Evolutionary conservation across 2,888 invertebrate species (phyloP).

Genomic region (Xestobium rufovillosum): DNA sequence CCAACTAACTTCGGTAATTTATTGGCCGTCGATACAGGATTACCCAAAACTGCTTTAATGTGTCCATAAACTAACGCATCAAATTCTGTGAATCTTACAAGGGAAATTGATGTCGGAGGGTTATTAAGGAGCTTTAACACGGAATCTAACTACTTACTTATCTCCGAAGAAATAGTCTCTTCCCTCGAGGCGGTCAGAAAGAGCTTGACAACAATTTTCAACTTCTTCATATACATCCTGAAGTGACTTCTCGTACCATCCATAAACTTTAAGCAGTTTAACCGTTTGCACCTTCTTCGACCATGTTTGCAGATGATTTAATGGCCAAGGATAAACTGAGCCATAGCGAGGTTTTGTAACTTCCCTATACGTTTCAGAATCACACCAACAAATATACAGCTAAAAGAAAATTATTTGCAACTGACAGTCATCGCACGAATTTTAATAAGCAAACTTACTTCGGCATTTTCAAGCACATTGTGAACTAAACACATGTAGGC

Average conservation of each 20-base stretch:
- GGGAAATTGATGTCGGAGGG: conserved; percentile 9
- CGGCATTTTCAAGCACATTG: conserved; percentile 83
- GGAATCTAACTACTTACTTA: conserved; percentile 58
- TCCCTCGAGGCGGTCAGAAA: conserved; percentile 76
- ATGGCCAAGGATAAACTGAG: conserved; percentile 88
- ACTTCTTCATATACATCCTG: conserved; percentile 73
- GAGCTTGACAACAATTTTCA: conserved; percentile 78
- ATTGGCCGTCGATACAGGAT: background rate
- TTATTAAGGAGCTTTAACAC: too few relatives aligned
- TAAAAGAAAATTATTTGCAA: too few relatives aligned
- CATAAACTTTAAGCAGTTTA: conserved; percentile 66
- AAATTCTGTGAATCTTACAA: conserved; percentile 61
- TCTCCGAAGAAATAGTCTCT: conserved; percentile 76
- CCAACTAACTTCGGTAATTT: conserved; percentile 12
- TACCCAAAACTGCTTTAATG: conserved; percentile 27
- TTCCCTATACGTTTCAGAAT: conserved; percentile 67
- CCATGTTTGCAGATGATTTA: conserved; percentile 74
- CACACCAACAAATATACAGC: conserved; percentile 83
- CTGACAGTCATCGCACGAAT: too few relatives aligned
- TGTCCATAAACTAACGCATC: conserved; percentile 75
- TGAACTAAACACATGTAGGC: conserved; percentile 90
- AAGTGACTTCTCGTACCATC: conserved; percentile 73
- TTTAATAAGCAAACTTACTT: conserved; percentile 50
- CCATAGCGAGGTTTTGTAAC: conserved; percentile 82
- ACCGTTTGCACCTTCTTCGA: conserved; percentile 63